phyloP scores from a whole-genome alignment of 2,888 invertebrate genomes.

The Drosophila monieri region DNA sequence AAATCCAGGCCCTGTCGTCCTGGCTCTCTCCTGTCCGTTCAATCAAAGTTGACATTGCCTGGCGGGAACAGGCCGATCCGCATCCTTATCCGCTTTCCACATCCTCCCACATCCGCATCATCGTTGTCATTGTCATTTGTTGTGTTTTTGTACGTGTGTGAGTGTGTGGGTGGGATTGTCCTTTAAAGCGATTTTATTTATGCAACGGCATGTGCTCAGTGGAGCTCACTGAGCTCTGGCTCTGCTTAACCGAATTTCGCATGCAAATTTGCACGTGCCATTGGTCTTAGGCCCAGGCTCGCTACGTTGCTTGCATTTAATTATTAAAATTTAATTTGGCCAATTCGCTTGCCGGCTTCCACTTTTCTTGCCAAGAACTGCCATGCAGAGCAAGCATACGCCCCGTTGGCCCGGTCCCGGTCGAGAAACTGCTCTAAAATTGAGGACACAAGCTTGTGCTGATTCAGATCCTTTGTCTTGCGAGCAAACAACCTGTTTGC shows the following conservation, averaged over 20 bases:
- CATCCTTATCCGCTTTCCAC: not conserved
- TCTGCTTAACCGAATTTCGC: constrained; percentile 70
- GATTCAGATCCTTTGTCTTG: constrained; percentile 16
- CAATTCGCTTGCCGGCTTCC: constrained; percentile 56
- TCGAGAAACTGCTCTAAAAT: constrained; percentile 51
- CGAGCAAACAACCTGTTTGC: constrained; percentile 49
- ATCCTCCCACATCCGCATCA: constrained; percentile 12
- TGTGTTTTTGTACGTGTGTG: not conserved
- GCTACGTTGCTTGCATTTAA: constrained; percentile 61
- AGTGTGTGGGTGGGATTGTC: constrained; percentile 19
- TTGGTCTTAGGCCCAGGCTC: constrained; percentile 10
- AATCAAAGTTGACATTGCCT: constrained; percentile 57
- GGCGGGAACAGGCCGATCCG: constrained; percentile 23
- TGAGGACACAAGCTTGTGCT: constrained; percentile 12
- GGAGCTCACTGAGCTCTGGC: constrained; percentile 50
- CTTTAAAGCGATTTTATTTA: constrained; percentile 74
- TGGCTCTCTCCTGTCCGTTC: constrained; percentile 24
- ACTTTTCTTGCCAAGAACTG: not conserved
- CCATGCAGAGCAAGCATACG: constrained; percentile 18
- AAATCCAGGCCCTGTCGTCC: constrained; percentile 15
- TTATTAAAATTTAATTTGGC: constrained; percentile 78
- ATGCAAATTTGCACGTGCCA: constrained; percentile 72
- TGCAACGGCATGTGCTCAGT: constrained; percentile 71
- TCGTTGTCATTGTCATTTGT: constrained; percentile 33
- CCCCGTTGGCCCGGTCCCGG: constrained; percentile 18